Evolutionary conservation across 1,140 invertebrate species (phyloP), one percentile per base, ranked within the genome.

Genomic region (Lerema accius): DNA sequence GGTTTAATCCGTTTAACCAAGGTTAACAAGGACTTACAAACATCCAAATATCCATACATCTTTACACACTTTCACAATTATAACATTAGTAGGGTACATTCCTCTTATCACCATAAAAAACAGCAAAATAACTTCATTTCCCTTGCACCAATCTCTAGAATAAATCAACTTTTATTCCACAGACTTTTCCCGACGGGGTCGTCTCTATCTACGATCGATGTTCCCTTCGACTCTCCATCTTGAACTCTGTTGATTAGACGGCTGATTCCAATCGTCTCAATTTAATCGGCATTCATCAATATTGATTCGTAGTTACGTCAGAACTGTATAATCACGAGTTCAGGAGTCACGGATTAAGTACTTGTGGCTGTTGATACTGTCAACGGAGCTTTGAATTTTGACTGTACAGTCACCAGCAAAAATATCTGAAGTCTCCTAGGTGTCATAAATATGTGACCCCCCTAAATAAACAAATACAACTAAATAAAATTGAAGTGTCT

Each of bases 271-370:
- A 28, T 42, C 40, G 51, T 43, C 39, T 56, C 51, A 56, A 43
- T 56, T 56, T 56, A 42, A 56, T 56, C 39, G 51, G 39, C 40
- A 56, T 56, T 42, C 37, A 56, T 56, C 51, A 56, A 43, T 56
- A 56, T 56, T 43, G 39, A 56, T 56, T 43, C 23, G 4, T 23
- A 39, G 13, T 43, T 56, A 15, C 51, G 51, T 56, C 51, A 43
- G 23, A 56, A 19, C 11, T 42, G 9, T 15, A 32, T 43, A 56
- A 56, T 56, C 23, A 42, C n/a, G n/a, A n/a, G n/a, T n/a, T n/a
- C n/a, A n/a, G 17, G 4, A 32, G 49, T 43, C 28, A 9, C 28
- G 9, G 28, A 32, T 32, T 32, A 32, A 7, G 28, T 32, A 32
- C 28, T 32, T 32, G 28, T 32, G 4, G 7, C 28, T 7, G 28